Evolutionary conservation across 2,888 invertebrate genomes (phyloP), one percentile per base, ranked within the genome.

Genomic region (Tachystola acroxantha): DNA sequence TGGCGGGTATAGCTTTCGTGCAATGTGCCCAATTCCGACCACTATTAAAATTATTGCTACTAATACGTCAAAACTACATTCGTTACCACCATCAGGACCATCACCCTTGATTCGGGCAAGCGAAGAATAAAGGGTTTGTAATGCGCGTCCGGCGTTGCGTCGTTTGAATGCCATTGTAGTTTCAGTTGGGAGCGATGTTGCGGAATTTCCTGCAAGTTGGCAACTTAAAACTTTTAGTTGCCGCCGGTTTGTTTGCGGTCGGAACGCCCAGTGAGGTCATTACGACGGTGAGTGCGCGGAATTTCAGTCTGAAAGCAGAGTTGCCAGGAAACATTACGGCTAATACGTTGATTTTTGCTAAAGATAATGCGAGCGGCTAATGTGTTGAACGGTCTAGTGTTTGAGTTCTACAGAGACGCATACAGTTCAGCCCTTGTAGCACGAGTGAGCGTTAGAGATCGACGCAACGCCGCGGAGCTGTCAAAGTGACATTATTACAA

Each of bases 171-270:
- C 49, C 48, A 55, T 53, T 50, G 48, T 47, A 49, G 47, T 48
- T 48, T 45, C 46, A 38, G 39, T 30, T 36, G 22, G 10, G 4
- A 9, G 29, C 30, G 28, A 33, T 43, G 40, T 45, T 44, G 46
- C 64, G 66, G 64, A 66, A 67, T 70, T 58, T 58, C 51, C 50
- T 61, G 50, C 53, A 65, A 74, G 63, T 73, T 69, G 42, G 50
- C 48, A 69, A 70, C 65, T 62, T 62, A 64, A 70, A 80, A 80
- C 62, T 81, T 80, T 77, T 60, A 69, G 70, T 71, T 66, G 62
- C 67, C 58, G 53, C 61, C 57, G 67, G 75, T 69, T 69, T 73
- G 77, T 79, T 77, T 76, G 76, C 50, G 73, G 72, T 39, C 39
- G 46, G 52, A 52, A 38, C 48, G 48, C 51, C 53, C 45, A 33